These are phyloP conservation scores for Daboia siamensis DNA, from an alignment of 2,113 vertebrate species.

Conservation along the genomic window DNA sequence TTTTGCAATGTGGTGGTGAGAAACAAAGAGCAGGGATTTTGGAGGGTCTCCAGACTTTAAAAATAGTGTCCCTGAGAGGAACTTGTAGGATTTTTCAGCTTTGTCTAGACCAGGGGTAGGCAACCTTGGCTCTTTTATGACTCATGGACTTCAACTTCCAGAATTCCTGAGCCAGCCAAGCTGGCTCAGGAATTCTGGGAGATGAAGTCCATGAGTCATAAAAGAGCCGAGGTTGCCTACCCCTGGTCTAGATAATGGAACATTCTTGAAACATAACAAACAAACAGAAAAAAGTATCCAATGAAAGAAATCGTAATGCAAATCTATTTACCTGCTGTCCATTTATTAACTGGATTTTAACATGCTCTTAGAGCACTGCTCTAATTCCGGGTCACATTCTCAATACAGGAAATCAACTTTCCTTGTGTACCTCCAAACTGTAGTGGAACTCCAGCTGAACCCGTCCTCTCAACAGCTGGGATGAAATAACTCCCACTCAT, in stretches of 20 bases:
- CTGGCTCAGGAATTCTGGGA: too few relatives aligned
- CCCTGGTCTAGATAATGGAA: background rate
- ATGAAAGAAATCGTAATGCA: background rate
- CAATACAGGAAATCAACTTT: background rate
- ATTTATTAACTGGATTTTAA: background rate
- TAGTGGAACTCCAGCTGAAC: slow-evolving; percentile 14
- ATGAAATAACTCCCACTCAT: slow-evolving; percentile 72
- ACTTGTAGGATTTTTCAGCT: background rate
- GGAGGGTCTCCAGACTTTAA: background rate
- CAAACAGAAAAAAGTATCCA: background rate
- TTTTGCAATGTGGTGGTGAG: background rate
- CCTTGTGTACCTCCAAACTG: background rate
- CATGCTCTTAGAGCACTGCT: background rate
- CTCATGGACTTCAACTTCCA: too few relatives aligned
- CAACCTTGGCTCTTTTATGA: too few relatives aligned
- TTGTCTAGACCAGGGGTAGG: background rate
- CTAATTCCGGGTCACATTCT: background rate
- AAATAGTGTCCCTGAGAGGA: background rate
- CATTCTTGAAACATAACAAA: background rate
- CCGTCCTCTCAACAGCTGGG: slow-evolving; percentile 57
- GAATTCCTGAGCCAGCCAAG: too few relatives aligned
- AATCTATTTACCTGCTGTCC: background rate
- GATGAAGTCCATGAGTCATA: too few relatives aligned
- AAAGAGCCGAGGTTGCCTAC: too few relatives aligned
- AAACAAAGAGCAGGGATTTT: background rate